These are phyloP conservation scores for Tanypteryx hageni DNA, from an alignment of 2,888 invertebrate species.

Conservation along the genomic window DNA sequence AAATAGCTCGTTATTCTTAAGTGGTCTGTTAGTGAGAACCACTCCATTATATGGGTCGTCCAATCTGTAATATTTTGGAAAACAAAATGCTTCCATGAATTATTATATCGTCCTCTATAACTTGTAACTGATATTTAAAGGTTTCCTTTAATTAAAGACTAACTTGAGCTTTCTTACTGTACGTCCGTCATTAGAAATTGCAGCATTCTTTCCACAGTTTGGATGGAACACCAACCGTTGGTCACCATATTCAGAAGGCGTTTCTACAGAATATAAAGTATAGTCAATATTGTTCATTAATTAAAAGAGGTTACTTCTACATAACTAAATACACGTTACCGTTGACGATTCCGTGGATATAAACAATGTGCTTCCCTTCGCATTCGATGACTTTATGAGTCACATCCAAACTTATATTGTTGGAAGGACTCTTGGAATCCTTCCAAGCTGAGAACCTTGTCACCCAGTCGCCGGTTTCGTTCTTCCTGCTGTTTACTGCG, in stretches of 20 bases:
- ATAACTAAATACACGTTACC: no score
- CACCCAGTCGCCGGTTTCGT: no score
- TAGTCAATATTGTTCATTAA: no score
- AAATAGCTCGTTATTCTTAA: slow-evolving; percentile 92
- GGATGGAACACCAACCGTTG: slow-evolving; percentile 1
- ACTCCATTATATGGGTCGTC: slow-evolving; percentile 97
- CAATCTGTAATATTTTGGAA: slow-evolving; percentile 71
- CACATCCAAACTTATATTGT: no score
- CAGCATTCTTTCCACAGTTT: slow-evolving; percentile 36
- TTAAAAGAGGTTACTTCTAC: no score
- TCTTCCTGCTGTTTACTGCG: no score
- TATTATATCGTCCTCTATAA: no score
- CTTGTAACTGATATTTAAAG: background rate
- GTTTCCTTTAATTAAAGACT: background rate
- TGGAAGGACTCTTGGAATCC: no score
- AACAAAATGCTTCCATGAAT: background rate
- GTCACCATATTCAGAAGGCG: background rate
- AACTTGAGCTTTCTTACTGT: background rate
- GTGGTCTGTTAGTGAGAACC: slow-evolving; percentile 89
- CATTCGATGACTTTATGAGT: no score
- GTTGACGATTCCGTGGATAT: no score
- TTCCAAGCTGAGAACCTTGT: no score
- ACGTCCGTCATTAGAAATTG: slow-evolving; percentile 25
- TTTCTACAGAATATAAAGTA: background rate
- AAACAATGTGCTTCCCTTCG: no score